phyloP scores from a whole-genome alignment of 2,888 invertebrate genomes.

The Sepioteuthis lessoniana region DNA sequence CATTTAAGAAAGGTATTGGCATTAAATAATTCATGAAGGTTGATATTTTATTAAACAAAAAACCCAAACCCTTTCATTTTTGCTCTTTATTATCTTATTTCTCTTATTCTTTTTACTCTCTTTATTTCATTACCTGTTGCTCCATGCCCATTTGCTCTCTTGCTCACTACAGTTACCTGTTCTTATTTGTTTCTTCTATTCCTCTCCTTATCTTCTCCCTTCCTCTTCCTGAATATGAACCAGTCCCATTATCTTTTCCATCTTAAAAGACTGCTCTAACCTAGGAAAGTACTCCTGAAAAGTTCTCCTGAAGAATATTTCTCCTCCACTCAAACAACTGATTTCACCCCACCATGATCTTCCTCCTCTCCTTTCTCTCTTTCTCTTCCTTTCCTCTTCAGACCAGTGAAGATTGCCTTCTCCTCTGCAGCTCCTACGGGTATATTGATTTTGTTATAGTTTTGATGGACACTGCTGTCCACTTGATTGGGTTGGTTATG shows the following conservation, averaged over 20 bases:
- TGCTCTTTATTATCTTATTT: not conserved
- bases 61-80: too few relatives aligned
- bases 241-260: not conserved
- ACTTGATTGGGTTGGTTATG: constrained; percentile 46
- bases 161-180: not conserved
- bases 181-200: not conserved
- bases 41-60: too few relatives aligned
- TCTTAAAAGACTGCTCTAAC: constrained; percentile 33
- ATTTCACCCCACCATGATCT: not conserved
- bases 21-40: too few relatives aligned
- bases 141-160: not conserved
- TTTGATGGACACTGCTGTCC: constrained; percentile 44
- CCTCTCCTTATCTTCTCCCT: not conserved
- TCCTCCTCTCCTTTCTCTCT: not conserved
- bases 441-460: constrained; percentile 44
- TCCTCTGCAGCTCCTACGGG: not conserved
- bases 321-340: not conserved
- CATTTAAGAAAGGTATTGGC: too few relatives aligned
- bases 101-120: not conserved
- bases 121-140: not conserved
- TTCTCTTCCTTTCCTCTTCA: not conserved
- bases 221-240: not conserved
- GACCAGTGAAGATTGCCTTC: not conserved
- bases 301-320: constrained; percentile 6
- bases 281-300: not conserved